These are phyloP conservation scores for Trididemnum clinides DNA, from an alignment of 23 tunicate species.

Conservation along the genomic window DNA sequence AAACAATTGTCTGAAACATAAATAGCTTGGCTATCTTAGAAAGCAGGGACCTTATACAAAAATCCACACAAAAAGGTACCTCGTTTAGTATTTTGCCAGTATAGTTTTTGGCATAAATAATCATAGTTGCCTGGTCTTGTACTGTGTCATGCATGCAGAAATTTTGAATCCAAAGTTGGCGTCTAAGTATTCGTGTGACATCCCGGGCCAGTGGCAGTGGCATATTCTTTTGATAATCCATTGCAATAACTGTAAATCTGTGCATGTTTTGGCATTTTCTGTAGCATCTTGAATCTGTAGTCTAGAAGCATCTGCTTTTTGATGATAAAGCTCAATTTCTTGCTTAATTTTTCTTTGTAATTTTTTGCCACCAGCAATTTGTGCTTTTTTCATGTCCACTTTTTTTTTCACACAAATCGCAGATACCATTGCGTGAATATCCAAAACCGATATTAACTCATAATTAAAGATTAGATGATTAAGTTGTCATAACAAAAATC, in stretches of 20 bases:
- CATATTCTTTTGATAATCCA: not conserved
- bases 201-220: not conserved
- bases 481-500: no score
- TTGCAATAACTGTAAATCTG: not conserved
- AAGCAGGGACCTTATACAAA: not conserved
- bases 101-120: no score
- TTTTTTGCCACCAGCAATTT: not conserved
- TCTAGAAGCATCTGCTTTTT: no score
- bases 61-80: not conserved
- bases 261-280: no score
- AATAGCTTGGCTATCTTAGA: not conserved
- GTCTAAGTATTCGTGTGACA: not conserved
- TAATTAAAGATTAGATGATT: no score
- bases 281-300: no score
- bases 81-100: not conserved
- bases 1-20: not conserved
- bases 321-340: no score
- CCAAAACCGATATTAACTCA: not conserved
- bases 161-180: not conserved
- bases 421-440: no score
- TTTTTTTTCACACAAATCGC: not conserved
- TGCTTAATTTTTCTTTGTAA: no score
- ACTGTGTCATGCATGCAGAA: not conserved
- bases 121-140: not conserved
- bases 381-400: not conserved